Base-by-base conservation (phyloP, 2,113 vertebrate genomes). In the Polypterus bichir region DNA sequence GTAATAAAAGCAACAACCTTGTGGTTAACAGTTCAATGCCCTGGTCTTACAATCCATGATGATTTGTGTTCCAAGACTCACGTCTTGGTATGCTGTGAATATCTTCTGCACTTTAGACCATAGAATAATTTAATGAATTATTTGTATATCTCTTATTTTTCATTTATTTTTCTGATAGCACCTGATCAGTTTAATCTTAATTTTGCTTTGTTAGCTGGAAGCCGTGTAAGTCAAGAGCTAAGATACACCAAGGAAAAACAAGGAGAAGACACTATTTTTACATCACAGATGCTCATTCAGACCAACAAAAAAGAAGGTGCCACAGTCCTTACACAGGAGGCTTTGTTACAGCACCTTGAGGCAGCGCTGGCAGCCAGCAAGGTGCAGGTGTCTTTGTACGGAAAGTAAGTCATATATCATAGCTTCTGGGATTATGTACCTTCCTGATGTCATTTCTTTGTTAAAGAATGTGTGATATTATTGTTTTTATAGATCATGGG, bases 241-340 rank as follows among this genome's bases (percentile, higher is more conserved):
- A 87, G 71, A 51, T 99, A 99, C 83, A 99, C 96, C 65, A 93
- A 86, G 75, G 94, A 98, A 77, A 99, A 99, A 79, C 85, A 97
- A 69, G 96, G 96, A 3, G 94, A 99, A 62, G 96, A 97, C 76
- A 88, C 91, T 0, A 85, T 95, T 1, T 98, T 97, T 78, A 98
- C 91, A 10, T 92, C 94, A 57, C 96, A 99, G 74, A 94, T 95
- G 88, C 71, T 99, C 64, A 97, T 99, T 74, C 96, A 99, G 85
- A 99, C 93, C 60, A 86, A 93, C 1, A 93, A 87, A 77, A 84
- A 65, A 69, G 89, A 92, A 57, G 92, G 92, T 61, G 86, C 86
- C 58, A 88, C 89, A 64, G 77, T 97, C 79, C 91, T 99, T 71
- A 99, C 90, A 7, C 85, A 91, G 47, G 91, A 96, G 65, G 91